phyloP scores from a whole-genome alignment of 2,888 invertebrate genomes.

The Dysmachus trigonus region DNA sequence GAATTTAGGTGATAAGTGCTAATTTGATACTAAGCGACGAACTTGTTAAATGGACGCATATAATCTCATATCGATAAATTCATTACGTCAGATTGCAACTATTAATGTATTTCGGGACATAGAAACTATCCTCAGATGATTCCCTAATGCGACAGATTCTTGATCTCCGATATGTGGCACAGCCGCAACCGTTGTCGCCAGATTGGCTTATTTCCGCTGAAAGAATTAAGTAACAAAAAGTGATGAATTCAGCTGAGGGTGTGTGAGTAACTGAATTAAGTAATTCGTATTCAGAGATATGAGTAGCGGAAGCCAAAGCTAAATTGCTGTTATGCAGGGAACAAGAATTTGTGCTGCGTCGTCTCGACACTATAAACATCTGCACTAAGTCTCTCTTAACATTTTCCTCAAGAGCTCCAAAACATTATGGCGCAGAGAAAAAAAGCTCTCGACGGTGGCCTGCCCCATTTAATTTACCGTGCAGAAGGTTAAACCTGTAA shows the following conservation, averaged over 20 bases:
- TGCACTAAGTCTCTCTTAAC: not conserved
- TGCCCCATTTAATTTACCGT: not conserved
- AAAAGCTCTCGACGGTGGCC: not conserved
- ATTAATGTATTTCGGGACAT: not conserved
- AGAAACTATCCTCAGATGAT: not conserved
- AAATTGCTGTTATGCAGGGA: slow-evolving; percentile 12
- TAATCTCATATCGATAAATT: not conserved
- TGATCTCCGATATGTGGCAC: slow-evolving; percentile 5
- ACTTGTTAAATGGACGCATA: not conserved
- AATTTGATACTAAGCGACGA: not conserved
- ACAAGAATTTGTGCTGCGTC: not conserved
- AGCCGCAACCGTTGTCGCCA: not conserved
- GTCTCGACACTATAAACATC: slow-evolving; percentile 9
- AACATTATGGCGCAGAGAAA: not conserved
- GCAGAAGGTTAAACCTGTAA: slow-evolving; percentile 17
- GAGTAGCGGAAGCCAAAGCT: not conserved
- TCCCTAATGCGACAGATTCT: not conserved
- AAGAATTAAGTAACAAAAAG: slow-evolving; percentile 22
- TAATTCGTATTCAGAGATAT: slow-evolving; percentile 3
- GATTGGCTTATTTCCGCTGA: slow-evolving; percentile 28
- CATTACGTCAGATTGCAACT: not conserved
- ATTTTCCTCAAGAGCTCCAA: not conserved
- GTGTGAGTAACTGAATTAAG: slow-evolving; percentile 14
- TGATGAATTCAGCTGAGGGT: not conserved
- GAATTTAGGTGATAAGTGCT: not conserved